A percentile compares a stretch with the other conserved stretches of the same genome.
Conservation (phyloP, 35 echinoderm and acorn worm genomes). For the Antedon bifida region DNA sequence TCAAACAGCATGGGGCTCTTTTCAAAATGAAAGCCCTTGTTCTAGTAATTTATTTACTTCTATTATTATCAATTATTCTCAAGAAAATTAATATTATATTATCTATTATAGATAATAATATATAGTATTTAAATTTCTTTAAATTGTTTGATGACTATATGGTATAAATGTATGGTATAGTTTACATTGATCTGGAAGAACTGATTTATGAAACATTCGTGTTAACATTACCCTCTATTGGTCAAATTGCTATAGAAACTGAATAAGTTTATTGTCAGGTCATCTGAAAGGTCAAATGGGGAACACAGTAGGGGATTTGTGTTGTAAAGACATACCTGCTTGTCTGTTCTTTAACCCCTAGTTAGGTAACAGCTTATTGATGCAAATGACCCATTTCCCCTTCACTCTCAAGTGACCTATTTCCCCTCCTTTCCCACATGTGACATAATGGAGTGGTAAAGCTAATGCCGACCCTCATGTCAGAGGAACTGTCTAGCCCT, state of each 20-base stretch:
- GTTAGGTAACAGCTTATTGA: not conserved
- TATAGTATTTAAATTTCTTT: too few relatives aligned
- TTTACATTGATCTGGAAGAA: not conserved
- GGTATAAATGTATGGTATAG: too few relatives aligned
- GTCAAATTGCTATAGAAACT: not conserved
- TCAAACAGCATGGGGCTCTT: not conserved
- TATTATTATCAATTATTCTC: too few relatives aligned
- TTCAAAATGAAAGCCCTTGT: not conserved
- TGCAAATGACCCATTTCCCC: not conserved
- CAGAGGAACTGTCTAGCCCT: not conserved
- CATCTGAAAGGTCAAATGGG: not conserved
- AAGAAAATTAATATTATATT: too few relatives aligned
- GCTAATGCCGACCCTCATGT: not conserved
- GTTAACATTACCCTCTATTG: not conserved
- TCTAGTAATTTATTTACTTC: too few relatives aligned
- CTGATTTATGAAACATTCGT: not conserved
- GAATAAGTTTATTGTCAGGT: not conserved
- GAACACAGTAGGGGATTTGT: not conserved
- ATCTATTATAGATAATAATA: too few relatives aligned
- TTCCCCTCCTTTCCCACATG: too few relatives aligned
- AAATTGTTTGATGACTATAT: too few relatives aligned
- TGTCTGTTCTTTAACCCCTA: not conserved
- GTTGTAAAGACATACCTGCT: not conserved
- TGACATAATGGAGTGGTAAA: too few relatives aligned
- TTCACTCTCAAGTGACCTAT: not conserved